These are phyloP conservation scores for Heliconius charithonia DNA, from an alignment of 2,888 invertebrate species.

Conservation along the genomic window DNA sequence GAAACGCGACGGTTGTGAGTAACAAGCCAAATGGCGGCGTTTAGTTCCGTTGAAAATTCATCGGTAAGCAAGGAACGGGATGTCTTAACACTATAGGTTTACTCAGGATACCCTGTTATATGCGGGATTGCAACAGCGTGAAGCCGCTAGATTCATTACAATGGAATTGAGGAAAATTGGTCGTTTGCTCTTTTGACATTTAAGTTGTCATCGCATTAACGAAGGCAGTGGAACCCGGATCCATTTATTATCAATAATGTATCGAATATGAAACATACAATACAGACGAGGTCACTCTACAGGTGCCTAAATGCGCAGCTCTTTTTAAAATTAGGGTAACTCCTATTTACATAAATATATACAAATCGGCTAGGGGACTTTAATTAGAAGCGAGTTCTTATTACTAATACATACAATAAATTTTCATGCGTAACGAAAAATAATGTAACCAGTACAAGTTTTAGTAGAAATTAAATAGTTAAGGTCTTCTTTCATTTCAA, in stretches of 20 bases:
- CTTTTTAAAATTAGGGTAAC: constrained; percentile 54
- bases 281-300: constrained; percentile 57
- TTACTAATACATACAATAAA: constrained; percentile 35
- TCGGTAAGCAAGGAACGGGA: too few species aligned
- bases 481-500: not conserved
- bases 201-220: constrained; percentile 54
- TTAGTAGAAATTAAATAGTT: constrained; percentile 1
- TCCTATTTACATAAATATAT: constrained; percentile 48
- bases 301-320: constrained; percentile 66
- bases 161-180: not conserved
- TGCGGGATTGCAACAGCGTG: too few species aligned
- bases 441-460: constrained; percentile 1
- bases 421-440: constrained; percentile 10
- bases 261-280: constrained; percentile 53
- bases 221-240: constrained; percentile 64
- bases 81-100: too few species aligned
- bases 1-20: too few species aligned
- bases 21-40: too few species aligned
- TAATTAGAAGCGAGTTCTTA: constrained; percentile 51
- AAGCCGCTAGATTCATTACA: too few species aligned
- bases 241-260: constrained; percentile 56
- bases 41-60: too few species aligned
- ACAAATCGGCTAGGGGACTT: constrained; percentile 47
- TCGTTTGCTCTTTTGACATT: constrained; percentile 18
- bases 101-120: too few species aligned